A percentile compares a stretch with the other conserved stretches of the same genome.
Evolutionary conservation across 2,888 invertebrate genomes (phyloP).

Genomic region (Lasioglossum calceatum): DNA sequence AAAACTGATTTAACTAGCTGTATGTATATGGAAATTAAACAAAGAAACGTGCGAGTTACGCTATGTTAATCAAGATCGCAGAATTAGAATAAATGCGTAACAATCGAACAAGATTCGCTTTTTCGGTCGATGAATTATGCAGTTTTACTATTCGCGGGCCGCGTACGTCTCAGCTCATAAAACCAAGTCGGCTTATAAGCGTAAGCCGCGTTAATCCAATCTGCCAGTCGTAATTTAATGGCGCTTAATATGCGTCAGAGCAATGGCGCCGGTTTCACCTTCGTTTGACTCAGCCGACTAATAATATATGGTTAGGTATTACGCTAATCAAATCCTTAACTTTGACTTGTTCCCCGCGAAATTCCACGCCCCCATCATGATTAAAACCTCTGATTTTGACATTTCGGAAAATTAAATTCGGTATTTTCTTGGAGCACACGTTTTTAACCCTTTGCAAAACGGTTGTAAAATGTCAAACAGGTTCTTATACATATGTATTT

Average conservation of each 20-base stretch:
- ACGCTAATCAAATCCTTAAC: neutral
- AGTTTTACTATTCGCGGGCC: conserved; percentile 28
- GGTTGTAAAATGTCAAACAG: too few relatives aligned
- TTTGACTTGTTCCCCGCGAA: neutral
- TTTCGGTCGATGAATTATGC: conserved; percentile 2
- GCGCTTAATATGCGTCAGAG: conserved; percentile 74
- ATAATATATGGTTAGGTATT: neutral
- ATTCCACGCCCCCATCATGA: neutral
- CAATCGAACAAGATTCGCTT: neutral
- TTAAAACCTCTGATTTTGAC: too few relatives aligned
- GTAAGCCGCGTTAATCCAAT: conserved; percentile 71
- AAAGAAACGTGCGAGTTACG: neutral
- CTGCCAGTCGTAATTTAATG: conserved; percentile 73
- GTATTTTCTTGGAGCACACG: too few relatives aligned
- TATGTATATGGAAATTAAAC: neutral
- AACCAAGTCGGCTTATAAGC: conserved; percentile 68
- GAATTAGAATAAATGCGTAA: neutral
- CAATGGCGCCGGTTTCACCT: conserved; percentile 66
- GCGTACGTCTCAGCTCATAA: conserved; percentile 68
- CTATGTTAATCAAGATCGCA: neutral
- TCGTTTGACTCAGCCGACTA: conserved; percentile 28
- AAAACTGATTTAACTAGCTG: neutral
- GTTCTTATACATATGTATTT: too few relatives aligned
- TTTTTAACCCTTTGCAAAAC: too few relatives aligned
- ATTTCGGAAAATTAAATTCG: too few relatives aligned